Evolutionary conservation across 2,888 invertebrate species (phyloP).

Genomic region (Alsophila aescularia): DNA sequence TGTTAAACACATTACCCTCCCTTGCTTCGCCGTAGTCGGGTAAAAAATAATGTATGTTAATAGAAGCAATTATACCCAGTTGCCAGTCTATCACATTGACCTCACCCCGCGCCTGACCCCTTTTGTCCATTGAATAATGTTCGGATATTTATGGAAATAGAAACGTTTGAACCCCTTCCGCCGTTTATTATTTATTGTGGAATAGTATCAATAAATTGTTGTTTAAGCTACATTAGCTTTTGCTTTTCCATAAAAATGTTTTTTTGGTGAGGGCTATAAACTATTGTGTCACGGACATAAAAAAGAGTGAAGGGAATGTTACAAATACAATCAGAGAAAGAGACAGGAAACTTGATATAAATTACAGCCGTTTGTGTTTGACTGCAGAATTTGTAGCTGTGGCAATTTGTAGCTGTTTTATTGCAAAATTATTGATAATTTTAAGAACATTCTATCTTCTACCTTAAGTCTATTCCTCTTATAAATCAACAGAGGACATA

Average conservation of each 20-base stretch:
- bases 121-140: slow-evolving; percentile 68
- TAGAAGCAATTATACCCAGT: too few relatives aligned
- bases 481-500: slow-evolving; percentile 65
- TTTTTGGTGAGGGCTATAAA: slow-evolving; percentile 13
- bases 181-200: slow-evolving; percentile 72
- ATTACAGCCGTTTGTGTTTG: too few relatives aligned
- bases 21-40: too few relatives aligned
- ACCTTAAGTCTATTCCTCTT: slow-evolving; percentile 24
- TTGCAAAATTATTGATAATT: too few relatives aligned
- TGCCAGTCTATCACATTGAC: not conserved
- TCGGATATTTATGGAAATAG: slow-evolving; percentile 64
- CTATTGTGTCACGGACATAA: not conserved
- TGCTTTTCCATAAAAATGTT: slow-evolving; percentile 44
- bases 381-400: too few relatives aligned
- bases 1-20: too few relatives aligned
- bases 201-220: slow-evolving; percentile 73
- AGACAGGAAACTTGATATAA: too few relatives aligned
- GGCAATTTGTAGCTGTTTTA: too few relatives aligned
- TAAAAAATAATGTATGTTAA: too few relatives aligned
- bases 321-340: too few relatives aligned
- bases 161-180: slow-evolving; percentile 70
- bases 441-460: slow-evolving; percentile 2
- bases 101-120: slow-evolving; percentile 48
- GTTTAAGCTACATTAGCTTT: slow-evolving; percentile 75
- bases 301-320: too few relatives aligned